Conservation (phyloP, 2,888 invertebrate genomes). For the Timandra comae region DNA sequence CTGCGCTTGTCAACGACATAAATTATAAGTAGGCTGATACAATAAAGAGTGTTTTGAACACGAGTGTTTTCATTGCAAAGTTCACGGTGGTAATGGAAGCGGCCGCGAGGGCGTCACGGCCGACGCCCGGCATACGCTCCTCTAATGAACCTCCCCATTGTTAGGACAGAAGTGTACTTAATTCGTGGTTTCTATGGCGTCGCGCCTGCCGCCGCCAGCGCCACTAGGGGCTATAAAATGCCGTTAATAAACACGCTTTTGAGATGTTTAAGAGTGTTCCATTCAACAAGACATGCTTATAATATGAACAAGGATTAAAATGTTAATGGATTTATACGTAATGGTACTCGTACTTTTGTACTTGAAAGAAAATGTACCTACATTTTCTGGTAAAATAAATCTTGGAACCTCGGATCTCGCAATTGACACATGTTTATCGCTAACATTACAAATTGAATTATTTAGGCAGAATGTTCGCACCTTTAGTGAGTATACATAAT, state of each 20-base stretch:
- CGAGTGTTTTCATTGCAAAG: constrained; percentile 65
- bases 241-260: constrained; percentile 39
- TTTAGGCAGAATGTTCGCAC: no score
- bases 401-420: no score
- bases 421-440: no score
- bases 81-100: constrained; percentile 57
- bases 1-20: constrained; percentile 65
- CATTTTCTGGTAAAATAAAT: no score
- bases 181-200: constrained; percentile 52
- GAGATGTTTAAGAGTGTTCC: constrained; percentile 25
- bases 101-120: constrained; percentile 63
- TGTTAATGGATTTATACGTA: constrained; percentile 4
- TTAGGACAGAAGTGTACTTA: constrained; percentile 61
- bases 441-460: no score
- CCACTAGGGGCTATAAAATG: constrained; percentile 43
- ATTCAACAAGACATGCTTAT: constrained; percentile 8
- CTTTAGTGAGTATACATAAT: no score
- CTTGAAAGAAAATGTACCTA: no score
- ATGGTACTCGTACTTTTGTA: no score
- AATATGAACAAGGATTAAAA: constrained; percentile 2
- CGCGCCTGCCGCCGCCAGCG: constrained; percentile 35
- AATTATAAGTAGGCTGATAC: constrained; percentile 66
- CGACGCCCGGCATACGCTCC: constrained; percentile 64
- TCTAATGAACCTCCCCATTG: constrained; percentile 69
- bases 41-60: constrained; percentile 53